phyloP scores from a whole-genome alignment of 2,888 invertebrate species.

The Eupithecia exiguata region DNA sequence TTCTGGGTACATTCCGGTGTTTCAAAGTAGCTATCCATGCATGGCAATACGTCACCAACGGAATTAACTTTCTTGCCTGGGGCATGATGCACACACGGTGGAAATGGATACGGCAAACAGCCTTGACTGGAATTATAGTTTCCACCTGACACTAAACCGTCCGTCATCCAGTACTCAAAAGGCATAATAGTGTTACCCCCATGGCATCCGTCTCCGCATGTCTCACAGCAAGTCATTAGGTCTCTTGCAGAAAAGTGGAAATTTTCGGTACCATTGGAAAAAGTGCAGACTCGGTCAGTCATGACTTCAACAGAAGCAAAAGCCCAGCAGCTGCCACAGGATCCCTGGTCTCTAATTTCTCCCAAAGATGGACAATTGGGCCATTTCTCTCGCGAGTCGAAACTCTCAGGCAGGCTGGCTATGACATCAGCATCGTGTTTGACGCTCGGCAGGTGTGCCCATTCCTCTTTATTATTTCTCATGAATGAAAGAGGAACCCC shows the following conservation, averaged over 20 bases:
- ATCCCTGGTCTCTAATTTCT: no score
- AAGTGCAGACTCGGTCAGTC: conserved; percentile 94
- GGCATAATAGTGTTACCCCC: conserved; percentile 92
- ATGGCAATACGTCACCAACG: conserved; percentile 72
- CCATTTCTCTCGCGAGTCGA: no score
- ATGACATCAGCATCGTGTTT: no score
- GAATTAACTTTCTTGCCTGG: conserved; percentile 90
- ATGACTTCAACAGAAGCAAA: conserved; percentile 93
- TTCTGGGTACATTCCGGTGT: conserved; percentile 24
- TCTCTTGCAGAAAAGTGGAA: conserved; percentile 93
- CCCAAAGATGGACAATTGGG: no score
- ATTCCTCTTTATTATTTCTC: no score
- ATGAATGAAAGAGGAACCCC: no score
- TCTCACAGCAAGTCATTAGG: conserved; percentile 90
- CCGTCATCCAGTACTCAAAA: conserved; percentile 93
- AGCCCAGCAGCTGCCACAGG: no score
- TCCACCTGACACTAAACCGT: conserved; percentile 95
- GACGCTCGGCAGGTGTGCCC: no score
- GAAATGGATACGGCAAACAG: conserved; percentile 93
- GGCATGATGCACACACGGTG: conserved; percentile 95
- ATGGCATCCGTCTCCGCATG: conserved; percentile 91
- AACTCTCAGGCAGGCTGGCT: no score
- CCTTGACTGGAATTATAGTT: conserved; percentile 90
- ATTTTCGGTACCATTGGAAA: conserved; percentile 87
- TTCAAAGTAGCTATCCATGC: not conserved